Evolutionary conservation across 2,888 invertebrate species (phyloP).

Genomic region (Tolmerus cingulatus): DNA sequence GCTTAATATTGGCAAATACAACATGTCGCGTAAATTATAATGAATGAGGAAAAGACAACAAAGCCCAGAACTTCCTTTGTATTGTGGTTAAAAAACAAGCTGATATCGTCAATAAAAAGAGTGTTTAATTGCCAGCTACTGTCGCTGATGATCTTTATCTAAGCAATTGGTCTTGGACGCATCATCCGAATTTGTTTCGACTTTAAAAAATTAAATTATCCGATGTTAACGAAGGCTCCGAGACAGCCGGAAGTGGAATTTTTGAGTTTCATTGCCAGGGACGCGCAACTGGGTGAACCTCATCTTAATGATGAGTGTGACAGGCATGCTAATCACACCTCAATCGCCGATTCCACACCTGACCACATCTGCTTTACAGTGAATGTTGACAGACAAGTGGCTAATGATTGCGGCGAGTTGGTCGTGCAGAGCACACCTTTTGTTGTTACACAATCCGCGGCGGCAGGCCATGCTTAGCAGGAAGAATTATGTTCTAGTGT

Average conservation of each 20-base stretch:
- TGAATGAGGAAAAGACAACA: not conserved
- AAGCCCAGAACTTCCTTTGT: not conserved
- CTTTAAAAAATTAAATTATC: not conserved
- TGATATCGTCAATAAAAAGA: not conserved
- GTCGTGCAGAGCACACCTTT: conserved; percentile 28
- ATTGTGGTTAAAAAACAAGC: not conserved
- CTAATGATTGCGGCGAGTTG: conserved; percentile 16
- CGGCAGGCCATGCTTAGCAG: not conserved
- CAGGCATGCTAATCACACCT: not conserved
- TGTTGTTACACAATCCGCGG: not conserved
- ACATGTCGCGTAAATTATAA: not conserved
- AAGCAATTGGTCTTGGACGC: not conserved
- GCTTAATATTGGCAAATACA: not conserved
- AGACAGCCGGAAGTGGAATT: not conserved
- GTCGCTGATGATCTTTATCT: not conserved
- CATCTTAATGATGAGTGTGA: not conserved
- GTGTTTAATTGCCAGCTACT: not conserved
- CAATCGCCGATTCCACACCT: not conserved
- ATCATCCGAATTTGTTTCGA: not conserved
- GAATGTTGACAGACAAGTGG: not conserved
- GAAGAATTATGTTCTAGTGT: conserved; percentile 21
- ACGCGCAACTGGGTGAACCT: not conserved
- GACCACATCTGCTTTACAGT: not conserved
- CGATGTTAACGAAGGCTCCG: not conserved
- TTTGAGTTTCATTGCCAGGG: conserved; percentile 10